These are phyloP conservation scores for Brachynemurus nebulosus DNA, from an alignment of 2,888 invertebrate species.

Conservation along the genomic window DNA sequence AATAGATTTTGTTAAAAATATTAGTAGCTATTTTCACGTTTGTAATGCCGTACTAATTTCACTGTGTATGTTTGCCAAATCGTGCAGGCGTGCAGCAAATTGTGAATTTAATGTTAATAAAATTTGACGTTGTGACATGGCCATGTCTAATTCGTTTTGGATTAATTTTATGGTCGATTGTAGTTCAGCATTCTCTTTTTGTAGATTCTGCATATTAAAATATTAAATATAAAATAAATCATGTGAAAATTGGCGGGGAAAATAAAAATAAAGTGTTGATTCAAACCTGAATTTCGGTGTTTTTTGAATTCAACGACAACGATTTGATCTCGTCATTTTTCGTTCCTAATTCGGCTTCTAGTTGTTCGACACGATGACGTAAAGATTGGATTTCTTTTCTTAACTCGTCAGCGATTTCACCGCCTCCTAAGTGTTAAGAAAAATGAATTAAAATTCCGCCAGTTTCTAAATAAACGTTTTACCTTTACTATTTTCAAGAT, in stretches of 20 bases:
- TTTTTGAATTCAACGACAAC: conserved; percentile 33
- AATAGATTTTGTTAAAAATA: too few relatives aligned
- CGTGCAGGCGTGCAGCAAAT: conserved; percentile 65
- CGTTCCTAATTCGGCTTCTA: conserved; percentile 67
- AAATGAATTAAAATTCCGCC: background rate
- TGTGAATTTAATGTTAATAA: conserved; percentile 71
- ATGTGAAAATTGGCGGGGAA: background rate
- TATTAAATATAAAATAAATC: conserved; percentile 8
- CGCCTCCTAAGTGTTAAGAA: conserved; percentile 30
- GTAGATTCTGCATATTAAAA: conserved; percentile 32
- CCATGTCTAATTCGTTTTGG: conserved; percentile 66
- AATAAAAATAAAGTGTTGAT: background rate
- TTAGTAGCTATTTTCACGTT: conserved; percentile 46
- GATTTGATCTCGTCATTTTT: conserved; percentile 72
- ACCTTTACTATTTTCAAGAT: conserved; percentile 55
- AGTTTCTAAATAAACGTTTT: background rate
- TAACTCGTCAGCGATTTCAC: conserved; percentile 61
- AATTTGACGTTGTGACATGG: conserved; percentile 63
- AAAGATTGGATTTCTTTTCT: conserved; percentile 58
- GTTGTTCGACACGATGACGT: conserved; percentile 65
- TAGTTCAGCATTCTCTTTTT: conserved; percentile 50
- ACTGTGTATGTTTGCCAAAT: conserved; percentile 67
- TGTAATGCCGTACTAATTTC: conserved; percentile 70
- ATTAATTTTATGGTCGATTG: conserved; percentile 56
- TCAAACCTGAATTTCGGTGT: conserved; percentile 16